These are phyloP conservation scores for Drosophila santomea DNA, from an alignment of 1,140 invertebrate genomes.

Conservation along the genomic window DNA sequence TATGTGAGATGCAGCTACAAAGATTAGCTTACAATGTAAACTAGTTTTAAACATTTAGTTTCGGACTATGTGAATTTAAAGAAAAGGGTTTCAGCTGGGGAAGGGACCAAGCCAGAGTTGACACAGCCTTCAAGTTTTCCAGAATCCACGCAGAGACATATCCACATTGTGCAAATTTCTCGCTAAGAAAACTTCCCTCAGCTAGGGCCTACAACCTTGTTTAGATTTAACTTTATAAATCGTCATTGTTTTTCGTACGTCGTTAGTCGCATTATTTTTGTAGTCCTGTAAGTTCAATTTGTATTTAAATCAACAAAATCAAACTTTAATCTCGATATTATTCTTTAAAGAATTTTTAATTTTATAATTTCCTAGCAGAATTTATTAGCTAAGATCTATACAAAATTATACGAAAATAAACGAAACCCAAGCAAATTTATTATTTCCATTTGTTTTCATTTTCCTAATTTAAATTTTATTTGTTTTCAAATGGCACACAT, in stretches of 20 bases:
- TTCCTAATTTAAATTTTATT: slow-evolving; percentile 12
- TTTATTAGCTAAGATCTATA: slow-evolving; percentile 69
- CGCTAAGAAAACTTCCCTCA: slow-evolving; percentile 28
- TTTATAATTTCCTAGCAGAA: slow-evolving; percentile 72
- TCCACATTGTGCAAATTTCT: slow-evolving; percentile 35
- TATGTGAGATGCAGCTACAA: slow-evolving; percentile 40
- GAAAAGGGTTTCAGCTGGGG: slow-evolving; percentile 25
- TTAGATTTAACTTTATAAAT: slow-evolving; percentile 36
- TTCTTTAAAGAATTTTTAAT: slow-evolving; percentile 37
- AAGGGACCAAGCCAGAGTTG: slow-evolving; percentile 33
- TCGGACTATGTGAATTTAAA: slow-evolving; percentile 59
- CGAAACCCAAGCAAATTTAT: slow-evolving; percentile 48
- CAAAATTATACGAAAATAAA: slow-evolving; percentile 54
- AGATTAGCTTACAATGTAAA: slow-evolving; percentile 30
- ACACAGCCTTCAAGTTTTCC: slow-evolving; percentile 38
- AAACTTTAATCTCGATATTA: slow-evolving; percentile 71
- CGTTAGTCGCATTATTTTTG: slow-evolving; percentile 39
- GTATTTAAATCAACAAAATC: slow-evolving; percentile 37
- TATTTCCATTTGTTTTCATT: slow-evolving; percentile 40
- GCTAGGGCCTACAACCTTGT: slow-evolving; percentile 28
- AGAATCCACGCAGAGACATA: slow-evolving; percentile 42
- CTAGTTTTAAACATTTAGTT: slow-evolving; percentile 33
- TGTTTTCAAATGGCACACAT: slow-evolving; percentile 6
- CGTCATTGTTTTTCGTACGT: slow-evolving; percentile 46
- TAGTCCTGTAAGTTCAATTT: slow-evolving; percentile 57